Conservation (phyloP, 2,797 vertebrate species). For the Garrulus glandarius region DNA sequence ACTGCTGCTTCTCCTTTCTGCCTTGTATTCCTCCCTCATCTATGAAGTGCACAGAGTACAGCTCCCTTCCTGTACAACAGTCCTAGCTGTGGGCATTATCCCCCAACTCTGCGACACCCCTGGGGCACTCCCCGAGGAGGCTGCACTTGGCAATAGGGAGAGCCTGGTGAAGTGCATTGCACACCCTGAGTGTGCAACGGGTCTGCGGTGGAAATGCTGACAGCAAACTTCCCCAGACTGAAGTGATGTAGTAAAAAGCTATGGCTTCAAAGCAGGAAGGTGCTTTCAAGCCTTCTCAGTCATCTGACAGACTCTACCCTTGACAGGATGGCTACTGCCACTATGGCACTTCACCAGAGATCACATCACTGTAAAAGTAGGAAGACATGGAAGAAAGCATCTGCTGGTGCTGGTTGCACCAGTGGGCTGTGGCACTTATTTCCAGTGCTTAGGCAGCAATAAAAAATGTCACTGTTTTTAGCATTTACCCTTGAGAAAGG, state of each 20-base stretch:
- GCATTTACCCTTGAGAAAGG: neutral
- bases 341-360: neutral
- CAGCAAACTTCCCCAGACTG: neutral
- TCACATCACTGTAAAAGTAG: accelerated
- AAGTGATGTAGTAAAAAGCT: neutral
- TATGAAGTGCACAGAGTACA: neutral
- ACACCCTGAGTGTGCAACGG: accelerated
- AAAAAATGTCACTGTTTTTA: neutral
- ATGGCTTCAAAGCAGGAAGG: neutral
- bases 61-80: neutral
- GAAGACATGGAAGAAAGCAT: neutral
- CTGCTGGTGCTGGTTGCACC: neutral
- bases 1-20: neutral
- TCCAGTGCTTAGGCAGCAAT: neutral
- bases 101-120: accelerated
- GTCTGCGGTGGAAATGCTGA: neutral
- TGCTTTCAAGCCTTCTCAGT: neutral
- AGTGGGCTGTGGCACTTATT: neutral
- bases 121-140: accelerated
- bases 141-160: accelerated
- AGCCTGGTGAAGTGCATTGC: accelerated
- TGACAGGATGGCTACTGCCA: neutral
- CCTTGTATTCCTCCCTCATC: neutral
- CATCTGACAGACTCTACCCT: neutral
- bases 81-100: neutral